phyloP scores from a whole-genome alignment of 2,888 invertebrate genomes.

The Tachystola acroxantha region DNA sequence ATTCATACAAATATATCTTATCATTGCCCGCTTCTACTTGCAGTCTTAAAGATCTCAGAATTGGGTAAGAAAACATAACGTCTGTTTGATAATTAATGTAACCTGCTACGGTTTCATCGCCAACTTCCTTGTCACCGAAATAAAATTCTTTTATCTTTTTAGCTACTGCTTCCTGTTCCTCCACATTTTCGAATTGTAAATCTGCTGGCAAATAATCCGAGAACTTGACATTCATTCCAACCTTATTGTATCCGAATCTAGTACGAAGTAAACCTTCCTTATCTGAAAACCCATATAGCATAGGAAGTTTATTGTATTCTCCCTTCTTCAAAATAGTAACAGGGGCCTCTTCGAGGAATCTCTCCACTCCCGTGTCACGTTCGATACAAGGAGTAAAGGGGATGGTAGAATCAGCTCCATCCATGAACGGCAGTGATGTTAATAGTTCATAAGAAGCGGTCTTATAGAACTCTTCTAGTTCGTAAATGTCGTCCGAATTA shows the following conservation, averaged over 20 bases:
- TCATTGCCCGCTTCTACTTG: conserved; percentile 27
- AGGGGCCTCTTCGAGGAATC: conserved; percentile 35
- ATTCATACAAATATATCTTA: conserved; percentile 33
- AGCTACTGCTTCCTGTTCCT: conserved; percentile 29
- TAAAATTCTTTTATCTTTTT: conserved; percentile 32
- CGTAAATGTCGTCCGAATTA: conserved; percentile 28
- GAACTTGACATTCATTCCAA: conserved; percentile 46
- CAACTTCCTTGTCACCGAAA: conserved; percentile 27
- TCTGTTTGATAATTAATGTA: conserved; percentile 36
- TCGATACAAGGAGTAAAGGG: conserved; percentile 17
- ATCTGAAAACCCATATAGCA: conserved; percentile 40
- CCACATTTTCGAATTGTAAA: conserved; percentile 26
- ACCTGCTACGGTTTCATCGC: conserved; percentile 20
- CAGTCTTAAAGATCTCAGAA: conserved; percentile 23
- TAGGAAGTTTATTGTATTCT: conserved; percentile 31
- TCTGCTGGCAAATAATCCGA: conserved; percentile 44
- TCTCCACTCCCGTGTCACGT: conserved; percentile 18
- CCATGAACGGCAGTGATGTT: conserved; percentile 17
- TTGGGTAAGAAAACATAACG: conserved; percentile 24
- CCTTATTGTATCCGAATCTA: conserved; percentile 19
- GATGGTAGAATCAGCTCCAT: conserved; percentile 21
- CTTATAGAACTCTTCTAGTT: conserved; percentile 40
- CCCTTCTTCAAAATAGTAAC: conserved; percentile 30
- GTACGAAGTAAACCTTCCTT: conserved; percentile 42
- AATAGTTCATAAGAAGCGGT: conserved; percentile 27